These are phyloP conservation scores for Columba livia DNA, from an alignment of 2,113 vertebrate species.

Conservation along the genomic window DNA sequence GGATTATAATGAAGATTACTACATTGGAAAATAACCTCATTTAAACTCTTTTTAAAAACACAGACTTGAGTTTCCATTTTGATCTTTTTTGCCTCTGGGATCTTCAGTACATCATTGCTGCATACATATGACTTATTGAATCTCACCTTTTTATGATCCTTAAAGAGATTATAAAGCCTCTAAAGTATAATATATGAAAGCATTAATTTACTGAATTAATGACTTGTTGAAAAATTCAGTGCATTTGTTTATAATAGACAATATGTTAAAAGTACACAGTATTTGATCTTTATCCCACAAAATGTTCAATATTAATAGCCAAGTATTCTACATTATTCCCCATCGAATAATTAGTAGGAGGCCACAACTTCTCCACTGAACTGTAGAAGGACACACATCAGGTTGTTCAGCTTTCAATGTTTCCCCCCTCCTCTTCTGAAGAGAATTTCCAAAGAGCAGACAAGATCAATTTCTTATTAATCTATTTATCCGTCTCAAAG, in stretches of 20 bases:
- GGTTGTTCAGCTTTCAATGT: background rate
- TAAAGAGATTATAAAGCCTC: background rate
- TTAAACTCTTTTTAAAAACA: background rate
- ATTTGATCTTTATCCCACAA: background rate
- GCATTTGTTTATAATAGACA: background rate
- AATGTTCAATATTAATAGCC: background rate
- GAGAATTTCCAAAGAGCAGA: background rate
- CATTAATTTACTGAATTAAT: background rate
- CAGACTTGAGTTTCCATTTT: background rate
- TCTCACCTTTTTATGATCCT: background rate
- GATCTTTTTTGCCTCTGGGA: background rate
- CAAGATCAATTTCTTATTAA: background rate
- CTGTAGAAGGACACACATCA: background rate
- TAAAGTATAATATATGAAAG: background rate
- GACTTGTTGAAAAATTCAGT: background rate
- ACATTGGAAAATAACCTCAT: background rate
- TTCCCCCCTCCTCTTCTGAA: background rate
- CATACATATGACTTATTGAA: background rate
- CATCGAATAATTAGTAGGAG: background rate
- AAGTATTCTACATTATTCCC: background rate
- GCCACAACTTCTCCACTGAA: background rate
- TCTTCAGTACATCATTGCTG: background rate
- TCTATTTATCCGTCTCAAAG: background rate
- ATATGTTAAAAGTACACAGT: background rate
- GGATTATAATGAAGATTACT: no score